Evolutionary conservation across 2,113 vertebrate genomes (phyloP).

Genomic region (Phylloscopus trochiloides): DNA sequence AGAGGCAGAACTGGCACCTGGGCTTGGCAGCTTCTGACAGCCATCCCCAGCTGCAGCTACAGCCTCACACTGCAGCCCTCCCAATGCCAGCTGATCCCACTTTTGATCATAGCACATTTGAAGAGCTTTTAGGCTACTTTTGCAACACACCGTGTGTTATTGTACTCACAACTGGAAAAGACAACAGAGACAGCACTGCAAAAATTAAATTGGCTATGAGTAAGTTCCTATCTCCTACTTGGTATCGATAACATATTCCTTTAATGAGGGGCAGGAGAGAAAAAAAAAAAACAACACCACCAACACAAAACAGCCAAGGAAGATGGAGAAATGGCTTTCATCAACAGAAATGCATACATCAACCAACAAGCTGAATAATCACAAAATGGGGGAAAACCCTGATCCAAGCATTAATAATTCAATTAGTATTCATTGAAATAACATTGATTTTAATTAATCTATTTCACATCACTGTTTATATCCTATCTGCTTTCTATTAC

Average conservation of each 20-base stretch:
- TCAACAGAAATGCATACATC: constrained; percentile 71
- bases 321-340: constrained; percentile 71
- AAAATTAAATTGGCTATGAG: constrained; percentile 58
- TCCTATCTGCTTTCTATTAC: constrained; percentile 44
- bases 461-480: constrained; percentile 63
- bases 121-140: neutral
- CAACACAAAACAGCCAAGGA: constrained; percentile 46
- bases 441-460: constrained; percentile 74
- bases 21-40: neutral
- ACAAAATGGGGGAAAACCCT: constrained; percentile 58
- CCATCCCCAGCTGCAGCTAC: neutral
- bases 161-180: constrained; percentile 53
- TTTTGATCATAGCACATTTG: neutral
- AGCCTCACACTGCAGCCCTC: neutral
- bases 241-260: constrained; percentile 44
- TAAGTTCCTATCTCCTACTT: constrained; percentile 47
- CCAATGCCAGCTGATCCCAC: fast-evolving
- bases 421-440: constrained; percentile 73
- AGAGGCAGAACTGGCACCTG: neutral
- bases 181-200: constrained; percentile 30
- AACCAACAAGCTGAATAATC: constrained; percentile 70
- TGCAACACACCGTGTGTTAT: neutral
- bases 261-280: constrained; percentile 47
- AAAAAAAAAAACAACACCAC: neutral
- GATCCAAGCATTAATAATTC: constrained; percentile 72